Percentiles rank a stretch among this genome's conserved stretches.
phyloP scores from a whole-genome alignment of 2,113 vertebrate species.

The Pelecanoides urinatrix region DNA sequence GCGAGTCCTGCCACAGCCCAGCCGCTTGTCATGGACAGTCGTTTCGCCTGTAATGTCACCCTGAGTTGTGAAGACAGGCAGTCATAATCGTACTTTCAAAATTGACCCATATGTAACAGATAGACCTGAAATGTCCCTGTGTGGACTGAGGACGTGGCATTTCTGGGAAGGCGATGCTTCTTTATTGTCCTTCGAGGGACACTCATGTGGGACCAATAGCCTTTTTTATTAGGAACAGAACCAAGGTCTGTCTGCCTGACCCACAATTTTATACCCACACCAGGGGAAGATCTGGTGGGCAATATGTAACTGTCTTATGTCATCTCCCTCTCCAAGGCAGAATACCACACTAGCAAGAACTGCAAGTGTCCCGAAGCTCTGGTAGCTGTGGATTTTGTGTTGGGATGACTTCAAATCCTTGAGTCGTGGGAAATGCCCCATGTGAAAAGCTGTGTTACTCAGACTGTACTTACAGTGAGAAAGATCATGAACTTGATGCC shows the following conservation, averaged over 20 bases:
- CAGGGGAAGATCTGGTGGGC: background rate
- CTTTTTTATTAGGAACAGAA: background rate
- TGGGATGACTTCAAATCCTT: background rate
- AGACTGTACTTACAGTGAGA: background rate
- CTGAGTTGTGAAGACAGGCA: background rate
- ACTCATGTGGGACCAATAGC: background rate
- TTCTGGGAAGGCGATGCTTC: background rate
- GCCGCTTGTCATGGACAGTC: rapidly evolving
- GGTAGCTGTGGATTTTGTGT: background rate
- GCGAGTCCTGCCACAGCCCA: background rate
- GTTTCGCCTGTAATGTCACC: background rate
- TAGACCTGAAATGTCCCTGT: background rate
- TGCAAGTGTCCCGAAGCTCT: background rate
- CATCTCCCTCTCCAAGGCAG: background rate
- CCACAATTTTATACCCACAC: background rate
- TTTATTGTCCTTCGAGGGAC: background rate
- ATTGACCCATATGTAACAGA: background rate
- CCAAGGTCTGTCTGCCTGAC: background rate
- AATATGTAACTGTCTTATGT: rapidly evolving
- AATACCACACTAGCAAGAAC: background rate
- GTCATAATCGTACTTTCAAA: rapidly evolving
- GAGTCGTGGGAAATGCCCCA: background rate
- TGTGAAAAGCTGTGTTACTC: background rate
- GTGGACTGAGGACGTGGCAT: background rate
- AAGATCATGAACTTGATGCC: background rate